These are phyloP conservation scores for Hypsibius dujardini DNA, from an alignment of 1,140 invertebrate genomes.

Conservation along the genomic window DNA sequence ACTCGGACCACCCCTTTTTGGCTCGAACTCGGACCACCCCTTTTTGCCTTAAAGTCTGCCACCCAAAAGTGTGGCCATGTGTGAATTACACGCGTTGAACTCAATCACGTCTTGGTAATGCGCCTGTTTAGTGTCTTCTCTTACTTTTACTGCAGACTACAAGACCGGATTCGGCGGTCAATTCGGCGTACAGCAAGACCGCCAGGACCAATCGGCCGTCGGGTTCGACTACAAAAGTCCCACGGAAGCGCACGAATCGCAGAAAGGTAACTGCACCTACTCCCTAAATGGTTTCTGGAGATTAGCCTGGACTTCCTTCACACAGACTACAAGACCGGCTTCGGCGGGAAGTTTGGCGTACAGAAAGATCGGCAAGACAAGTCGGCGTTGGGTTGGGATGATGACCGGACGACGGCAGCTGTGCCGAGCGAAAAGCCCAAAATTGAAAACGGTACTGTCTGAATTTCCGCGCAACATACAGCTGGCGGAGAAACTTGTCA, in stretches of 20 bases:
- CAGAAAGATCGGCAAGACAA: constrained; percentile 26
- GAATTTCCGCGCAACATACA: too few species aligned
- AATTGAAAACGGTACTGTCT: constrained; percentile 18
- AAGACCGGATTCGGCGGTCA: constrained; percentile 50
- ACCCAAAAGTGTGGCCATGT: constrained; percentile 10
- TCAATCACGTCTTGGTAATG: too few species aligned
- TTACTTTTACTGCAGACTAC: constrained; percentile 25
- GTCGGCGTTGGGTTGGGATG: constrained; percentile 22
- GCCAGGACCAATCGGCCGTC: constrained; percentile 54
- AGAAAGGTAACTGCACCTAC: too few species aligned
- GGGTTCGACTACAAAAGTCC: constrained; percentile 35
- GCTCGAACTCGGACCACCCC: too few species aligned
- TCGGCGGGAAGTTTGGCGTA: constrained; percentile 31
- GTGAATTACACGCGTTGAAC: not conserved
- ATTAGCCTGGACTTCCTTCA: too few species aligned
- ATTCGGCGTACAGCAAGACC: constrained; percentile 51
- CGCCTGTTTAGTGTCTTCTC: too few species aligned
- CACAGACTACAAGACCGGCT: constrained; percentile 27
- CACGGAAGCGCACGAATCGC: constrained; percentile 9
- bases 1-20: too few species aligned
- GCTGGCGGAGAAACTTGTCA: too few species aligned
- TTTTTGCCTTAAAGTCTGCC: too few species aligned
- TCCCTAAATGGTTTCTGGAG: too few species aligned
- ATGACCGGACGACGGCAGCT: too few species aligned
- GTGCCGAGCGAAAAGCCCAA: constrained; percentile 20